A percentile compares a stretch with the other conserved stretches of the same genome.
These are phyloP conservation scores for Pseudachorutes palmiensis DNA, from an alignment of 1,140 invertebrate genomes.

Conservation along the genomic window DNA sequence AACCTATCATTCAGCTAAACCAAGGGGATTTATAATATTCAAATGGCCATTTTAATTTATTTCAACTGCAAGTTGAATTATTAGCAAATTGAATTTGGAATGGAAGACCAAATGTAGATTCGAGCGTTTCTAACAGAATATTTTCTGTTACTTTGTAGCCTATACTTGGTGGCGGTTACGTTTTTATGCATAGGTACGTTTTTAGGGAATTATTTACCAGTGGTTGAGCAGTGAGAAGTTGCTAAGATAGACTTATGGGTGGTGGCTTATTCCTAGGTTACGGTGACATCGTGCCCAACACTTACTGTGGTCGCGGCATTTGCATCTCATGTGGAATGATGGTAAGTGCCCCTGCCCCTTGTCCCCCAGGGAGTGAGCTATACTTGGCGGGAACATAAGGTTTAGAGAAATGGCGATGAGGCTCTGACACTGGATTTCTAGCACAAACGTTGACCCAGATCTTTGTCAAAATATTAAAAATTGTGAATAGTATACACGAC, in stretches of 20 bases:
- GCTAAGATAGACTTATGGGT: neutral
- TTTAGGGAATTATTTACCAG: neutral
- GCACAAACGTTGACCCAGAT: no score
- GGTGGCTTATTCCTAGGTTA: constrained; percentile 63
- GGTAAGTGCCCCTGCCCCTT: constrained; percentile 55
- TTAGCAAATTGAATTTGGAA: no score
- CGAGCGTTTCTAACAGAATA: neutral
- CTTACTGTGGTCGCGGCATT: constrained; percentile 80
- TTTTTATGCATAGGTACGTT: constrained; percentile 32
- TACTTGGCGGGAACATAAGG: no score
- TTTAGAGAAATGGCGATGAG: neutral
- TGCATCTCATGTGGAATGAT: constrained; percentile 85
- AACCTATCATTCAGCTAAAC: no score
- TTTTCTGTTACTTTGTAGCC: neutral
- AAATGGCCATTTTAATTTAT: no score
- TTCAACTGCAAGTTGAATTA: no score
- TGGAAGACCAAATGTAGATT: no score
- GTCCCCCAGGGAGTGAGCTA: constrained; percentile 1
- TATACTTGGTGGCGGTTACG: constrained; percentile 19
- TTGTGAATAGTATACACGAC: neutral
- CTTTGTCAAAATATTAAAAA: no score
- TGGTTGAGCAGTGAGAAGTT: constrained; percentile 13
- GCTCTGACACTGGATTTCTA: neutral
- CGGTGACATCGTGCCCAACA: constrained; percentile 87
- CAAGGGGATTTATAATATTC: no score